A percentile compares a stretch with the other conserved stretches of the same genome.
These are phyloP conservation scores for Austrolebias charrua DNA, from an alignment of 2,797 vertebrate genomes.

Conservation along the genomic window DNA sequence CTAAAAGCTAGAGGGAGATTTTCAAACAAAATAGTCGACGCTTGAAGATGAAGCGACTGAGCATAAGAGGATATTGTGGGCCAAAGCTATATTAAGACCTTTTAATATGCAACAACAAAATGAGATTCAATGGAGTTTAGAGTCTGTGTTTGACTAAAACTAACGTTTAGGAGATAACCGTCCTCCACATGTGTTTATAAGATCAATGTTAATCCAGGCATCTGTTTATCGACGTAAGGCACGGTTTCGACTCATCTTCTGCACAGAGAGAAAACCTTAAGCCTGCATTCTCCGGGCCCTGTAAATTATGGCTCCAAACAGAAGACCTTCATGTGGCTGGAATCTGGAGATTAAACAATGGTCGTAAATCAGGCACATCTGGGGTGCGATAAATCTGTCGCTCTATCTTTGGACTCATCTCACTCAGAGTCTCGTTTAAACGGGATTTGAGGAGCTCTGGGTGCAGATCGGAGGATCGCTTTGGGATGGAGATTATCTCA, in stretches of 20 bases:
- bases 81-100: background rate
- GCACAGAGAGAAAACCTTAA: slow-evolving; percentile 62
- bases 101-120: slow-evolving; percentile 1
- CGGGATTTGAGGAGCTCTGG: slow-evolving; percentile 47
- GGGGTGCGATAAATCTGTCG: slow-evolving; percentile 65
- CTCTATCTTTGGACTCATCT: slow-evolving; percentile 66
- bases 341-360: slow-evolving; percentile 80
- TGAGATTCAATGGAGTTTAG: slow-evolving; percentile 16
- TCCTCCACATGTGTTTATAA: slow-evolving; percentile 62
- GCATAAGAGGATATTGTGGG: background rate
- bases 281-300: slow-evolving; percentile 59
- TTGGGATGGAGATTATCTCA: slow-evolving; percentile 47
- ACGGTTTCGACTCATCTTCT: slow-evolving; percentile 56
- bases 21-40: background rate
- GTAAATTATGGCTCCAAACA: slow-evolving; percentile 69
- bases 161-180: slow-evolving; percentile 53
- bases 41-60: slow-evolving; percentile 9
- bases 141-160: slow-evolving; percentile 17
- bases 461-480: slow-evolving; percentile 55
- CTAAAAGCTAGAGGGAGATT: slow-evolving; percentile 10
- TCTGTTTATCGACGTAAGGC: slow-evolving; percentile 61
- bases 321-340: slow-evolving; percentile 74
- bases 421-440: slow-evolving; percentile 41
- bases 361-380: slow-evolving; percentile 70
- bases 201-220: slow-evolving; percentile 66